Evolutionary conservation across 1,140 invertebrate genomes (phyloP).

Genomic region (Bilobella aurantiaca): DNA sequence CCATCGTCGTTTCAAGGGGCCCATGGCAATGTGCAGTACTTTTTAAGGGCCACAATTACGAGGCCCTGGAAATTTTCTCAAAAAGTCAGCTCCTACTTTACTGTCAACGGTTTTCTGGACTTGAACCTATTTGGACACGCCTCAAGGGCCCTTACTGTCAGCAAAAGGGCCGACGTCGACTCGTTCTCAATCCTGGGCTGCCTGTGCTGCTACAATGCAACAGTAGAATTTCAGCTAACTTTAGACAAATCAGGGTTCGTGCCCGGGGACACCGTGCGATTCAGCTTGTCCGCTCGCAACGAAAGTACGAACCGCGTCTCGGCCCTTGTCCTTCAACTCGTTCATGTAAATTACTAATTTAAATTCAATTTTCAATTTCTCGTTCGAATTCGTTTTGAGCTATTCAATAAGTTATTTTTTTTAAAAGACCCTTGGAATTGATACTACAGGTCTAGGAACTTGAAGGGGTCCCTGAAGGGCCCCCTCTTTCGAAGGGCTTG

Average conservation of each 20-base stretch:
- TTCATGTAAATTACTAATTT: conserved; percentile 26
- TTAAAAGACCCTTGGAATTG: no score
- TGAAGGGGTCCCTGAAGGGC: no score
- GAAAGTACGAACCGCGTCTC: conserved; percentile 7
- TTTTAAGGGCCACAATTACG: conserved; percentile 22
- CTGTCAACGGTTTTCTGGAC: conserved; percentile 28
- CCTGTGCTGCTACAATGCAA: conserved; percentile 19
- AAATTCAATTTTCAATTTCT: no score
- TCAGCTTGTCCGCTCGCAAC: conserved; percentile 17
- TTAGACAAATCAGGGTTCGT: conserved; percentile 21
- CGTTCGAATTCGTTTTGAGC: no score
- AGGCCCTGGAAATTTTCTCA: conserved; percentile 24
- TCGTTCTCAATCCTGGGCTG: conserved; percentile 12
- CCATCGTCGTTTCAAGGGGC: conserved; percentile 25
- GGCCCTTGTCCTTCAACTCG: conserved; percentile 8
- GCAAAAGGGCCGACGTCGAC: conserved; percentile 15
- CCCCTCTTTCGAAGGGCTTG: no score
- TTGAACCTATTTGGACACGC: conserved; percentile 26
- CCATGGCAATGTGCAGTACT: conserved; percentile 30
- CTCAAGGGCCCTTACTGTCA: neutral
- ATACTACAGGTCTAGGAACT: no score
- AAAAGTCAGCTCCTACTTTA: conserved; percentile 17
- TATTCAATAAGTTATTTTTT: no score
- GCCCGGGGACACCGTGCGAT: conserved; percentile 22
- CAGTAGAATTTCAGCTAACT: conserved; percentile 23